A percentile compares a stretch with the other conserved stretches of the same genome.
These are phyloP conservation scores for Invenusta paracnida DNA, from an alignment of 2,888 invertebrate species.

Conservation along the genomic window DNA sequence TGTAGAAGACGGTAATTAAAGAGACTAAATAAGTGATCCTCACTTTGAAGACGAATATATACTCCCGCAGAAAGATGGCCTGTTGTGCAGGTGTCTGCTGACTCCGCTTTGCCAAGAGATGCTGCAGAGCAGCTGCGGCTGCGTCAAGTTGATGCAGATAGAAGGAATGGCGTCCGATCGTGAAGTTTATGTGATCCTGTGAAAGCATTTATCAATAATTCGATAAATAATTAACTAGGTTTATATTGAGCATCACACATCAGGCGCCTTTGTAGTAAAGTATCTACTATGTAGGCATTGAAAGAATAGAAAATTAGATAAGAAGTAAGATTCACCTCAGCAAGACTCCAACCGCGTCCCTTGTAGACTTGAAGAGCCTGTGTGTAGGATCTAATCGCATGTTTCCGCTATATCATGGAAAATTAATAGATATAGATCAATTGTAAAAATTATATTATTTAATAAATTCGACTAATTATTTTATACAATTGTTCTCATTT, in stretches of 20 bases:
- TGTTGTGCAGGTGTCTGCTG: constrained; percentile 59
- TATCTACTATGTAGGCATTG: too few relatives aligned
- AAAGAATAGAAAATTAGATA: too few relatives aligned
- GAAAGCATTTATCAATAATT: too few relatives aligned
- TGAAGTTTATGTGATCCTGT: constrained; percentile 84
- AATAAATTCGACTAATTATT: too few relatives aligned
- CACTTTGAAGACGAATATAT: constrained; percentile 78
- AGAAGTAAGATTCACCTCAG: too few relatives aligned
- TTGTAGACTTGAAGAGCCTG: constrained; percentile 82
- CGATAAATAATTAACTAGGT: too few relatives aligned
- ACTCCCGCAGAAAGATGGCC: constrained; percentile 74
- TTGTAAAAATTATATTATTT: neutral
- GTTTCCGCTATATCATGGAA: constrained; percentile 65
- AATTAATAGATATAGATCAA: too few relatives aligned
- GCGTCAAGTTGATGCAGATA: constrained; percentile 71
- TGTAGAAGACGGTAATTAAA: too few relatives aligned
- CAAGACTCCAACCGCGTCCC: constrained; percentile 78
- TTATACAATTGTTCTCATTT: too few relatives aligned
- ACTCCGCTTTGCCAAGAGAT: constrained; percentile 64
- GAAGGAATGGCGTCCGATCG: constrained; percentile 81
- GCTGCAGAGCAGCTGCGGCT: constrained; percentile 73
- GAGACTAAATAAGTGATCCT: too few relatives aligned
- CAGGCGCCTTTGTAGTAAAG: too few relatives aligned
- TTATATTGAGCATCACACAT: too few relatives aligned
- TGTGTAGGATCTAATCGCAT: constrained; percentile 82